These are phyloP conservation scores for Protophormia terraenovae DNA, from an alignment of 2,888 invertebrate genomes.

Conservation along the genomic window DNA sequence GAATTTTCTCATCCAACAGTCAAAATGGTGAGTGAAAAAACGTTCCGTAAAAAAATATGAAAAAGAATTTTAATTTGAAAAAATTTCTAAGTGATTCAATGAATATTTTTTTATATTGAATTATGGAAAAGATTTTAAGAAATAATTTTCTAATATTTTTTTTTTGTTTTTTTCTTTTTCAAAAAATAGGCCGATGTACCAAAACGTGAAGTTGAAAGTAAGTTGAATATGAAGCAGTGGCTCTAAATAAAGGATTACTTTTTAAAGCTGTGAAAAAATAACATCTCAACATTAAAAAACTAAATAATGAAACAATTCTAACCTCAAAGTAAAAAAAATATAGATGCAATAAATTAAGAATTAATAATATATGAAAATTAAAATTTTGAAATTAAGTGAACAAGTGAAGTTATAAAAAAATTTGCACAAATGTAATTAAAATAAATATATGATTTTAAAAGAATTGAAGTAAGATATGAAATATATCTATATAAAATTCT, in stretches of 20 bases:
- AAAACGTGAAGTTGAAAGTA: constrained; percentile 94
- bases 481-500: too few species aligned
- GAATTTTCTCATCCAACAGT: constrained; percentile 83
- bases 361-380: constrained; percentile 1
- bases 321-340: constrained; percentile 72
- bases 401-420: neutral
- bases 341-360: constrained; percentile 52
- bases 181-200: constrained; percentile 88
- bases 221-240: constrained; percentile 82
- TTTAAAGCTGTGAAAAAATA: constrained; percentile 27
- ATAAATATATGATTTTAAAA: neutral
- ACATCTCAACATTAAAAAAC: neutral
- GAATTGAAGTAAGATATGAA: neutral
- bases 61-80: constrained; percentile 62
- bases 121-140: neutral
- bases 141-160: constrained; percentile 53
- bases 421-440: neutral
- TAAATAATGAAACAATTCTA: constrained; percentile 58
- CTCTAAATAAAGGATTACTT: constrained; percentile 48
- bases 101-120: neutral
- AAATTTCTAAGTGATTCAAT: constrained; percentile 24
- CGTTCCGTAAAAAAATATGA: constrained; percentile 13
- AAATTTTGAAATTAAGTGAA: neutral
- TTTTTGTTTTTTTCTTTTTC: constrained; percentile 72
- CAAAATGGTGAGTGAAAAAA: constrained; percentile 85